Evolutionary conservation across 2,888 invertebrate genomes (phyloP).

Genomic region (Parthenolecanium corni): DNA sequence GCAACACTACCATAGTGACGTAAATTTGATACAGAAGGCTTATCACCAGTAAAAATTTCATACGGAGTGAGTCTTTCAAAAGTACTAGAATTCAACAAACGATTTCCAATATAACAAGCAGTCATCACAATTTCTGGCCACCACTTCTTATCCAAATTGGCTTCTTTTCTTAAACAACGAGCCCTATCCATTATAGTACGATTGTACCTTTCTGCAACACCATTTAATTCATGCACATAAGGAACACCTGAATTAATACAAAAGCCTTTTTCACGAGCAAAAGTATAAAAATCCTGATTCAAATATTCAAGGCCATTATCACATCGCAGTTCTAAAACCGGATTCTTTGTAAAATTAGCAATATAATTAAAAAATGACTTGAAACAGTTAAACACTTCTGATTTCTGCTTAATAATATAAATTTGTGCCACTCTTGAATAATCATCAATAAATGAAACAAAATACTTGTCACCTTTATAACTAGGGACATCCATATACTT

Average conservation of each 20-base stretch:
- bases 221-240: no score
- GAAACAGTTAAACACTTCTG: constrained; percentile 29
- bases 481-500: constrained; percentile 16
- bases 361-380: constrained; percentile 26
- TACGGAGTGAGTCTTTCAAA: constrained; percentile 33
- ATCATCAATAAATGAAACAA: constrained; percentile 32
- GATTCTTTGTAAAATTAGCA: constrained; percentile 27
- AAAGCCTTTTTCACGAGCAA: constrained; percentile 26
- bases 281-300: constrained; percentile 27
- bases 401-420: constrained; percentile 31
- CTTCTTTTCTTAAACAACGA: neutral
- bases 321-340: constrained; percentile 24
- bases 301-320: constrained; percentile 29
- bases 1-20: constrained; percentile 35
- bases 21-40: constrained; percentile 34
- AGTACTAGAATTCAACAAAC: constrained; percentile 24
- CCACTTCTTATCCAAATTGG: neutral
- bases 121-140: constrained; percentile 21
- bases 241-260: constrained; percentile 21
- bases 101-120: constrained; percentile 16
- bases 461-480: constrained; percentile 31
- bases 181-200: no score
- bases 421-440: constrained; percentile 31
- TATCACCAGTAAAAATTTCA: constrained; percentile 35
- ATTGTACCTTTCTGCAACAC: no score